phyloP scores from a whole-genome alignment of 2,888 invertebrate genomes.

The Invenusta paracnida region DNA sequence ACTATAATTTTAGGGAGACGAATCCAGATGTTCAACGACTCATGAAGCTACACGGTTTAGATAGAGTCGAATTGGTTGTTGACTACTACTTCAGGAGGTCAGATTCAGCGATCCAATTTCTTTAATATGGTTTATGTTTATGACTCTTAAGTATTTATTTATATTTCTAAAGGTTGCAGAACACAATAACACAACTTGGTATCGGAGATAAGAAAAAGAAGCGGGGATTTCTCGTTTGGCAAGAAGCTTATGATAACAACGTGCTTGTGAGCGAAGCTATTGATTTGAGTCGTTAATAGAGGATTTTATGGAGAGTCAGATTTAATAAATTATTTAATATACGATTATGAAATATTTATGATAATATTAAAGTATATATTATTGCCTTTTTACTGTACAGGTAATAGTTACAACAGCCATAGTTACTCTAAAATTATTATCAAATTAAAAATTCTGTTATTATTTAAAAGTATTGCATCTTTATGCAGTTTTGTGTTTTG shows the following conservation, averaged over 20 bases:
- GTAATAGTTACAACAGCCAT: too few relatives aligned
- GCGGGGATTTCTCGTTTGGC: slow-evolving; percentile 58
- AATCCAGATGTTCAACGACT: slow-evolving; percentile 24
- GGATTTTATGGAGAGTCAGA: too few relatives aligned
- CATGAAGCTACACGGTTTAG: background rate
- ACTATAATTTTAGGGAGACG: slow-evolving; percentile 21
- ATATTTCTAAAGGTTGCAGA: slow-evolving; percentile 49
- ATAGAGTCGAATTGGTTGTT: background rate
- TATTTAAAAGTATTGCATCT: too few relatives aligned
- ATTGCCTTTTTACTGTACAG: slow-evolving; percentile 30
- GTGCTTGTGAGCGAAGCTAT: slow-evolving; percentile 47
- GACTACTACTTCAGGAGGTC: slow-evolving; percentile 41
- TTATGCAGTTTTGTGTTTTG: too few relatives aligned
- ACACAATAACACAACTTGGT: slow-evolving; percentile 50
- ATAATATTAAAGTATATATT: background rate
- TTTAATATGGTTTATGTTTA: background rate
- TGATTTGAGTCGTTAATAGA: too few relatives aligned
- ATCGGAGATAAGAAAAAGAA: slow-evolving; percentile 32
- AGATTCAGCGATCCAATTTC: too few relatives aligned
- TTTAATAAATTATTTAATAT: slow-evolving; percentile 14
- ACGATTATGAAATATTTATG: background rate
- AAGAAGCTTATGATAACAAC: slow-evolving; percentile 57
- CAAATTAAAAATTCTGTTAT: too few relatives aligned
- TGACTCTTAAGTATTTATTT: background rate
- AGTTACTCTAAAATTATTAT: too few relatives aligned